Percentiles rank a stretch among this genome's conserved stretches.
Conservation (phyloP, 2,888 invertebrate genomes). For the Pachydiplax longipennis region DNA sequence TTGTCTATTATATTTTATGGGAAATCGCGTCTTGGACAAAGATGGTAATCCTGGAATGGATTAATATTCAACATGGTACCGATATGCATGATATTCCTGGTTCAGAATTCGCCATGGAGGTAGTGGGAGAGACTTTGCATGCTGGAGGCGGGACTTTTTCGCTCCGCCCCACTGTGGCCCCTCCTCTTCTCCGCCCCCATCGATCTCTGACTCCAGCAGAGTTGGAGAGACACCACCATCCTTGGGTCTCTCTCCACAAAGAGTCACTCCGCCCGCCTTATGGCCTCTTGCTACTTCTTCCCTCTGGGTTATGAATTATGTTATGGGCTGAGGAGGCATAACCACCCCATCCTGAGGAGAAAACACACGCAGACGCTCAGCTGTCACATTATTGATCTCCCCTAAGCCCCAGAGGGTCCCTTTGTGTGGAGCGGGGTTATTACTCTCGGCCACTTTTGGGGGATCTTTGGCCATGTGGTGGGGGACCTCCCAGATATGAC, state of each 20-base stretch:
- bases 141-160: background rate
- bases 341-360: background rate
- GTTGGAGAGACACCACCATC: background rate
- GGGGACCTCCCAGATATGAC: no score
- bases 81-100: no score
- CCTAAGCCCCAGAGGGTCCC: no score
- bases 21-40: no score
- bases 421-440: no score
- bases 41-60: no score
- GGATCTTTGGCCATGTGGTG: no score
- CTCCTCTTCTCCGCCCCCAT: background rate
- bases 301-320: constrained; percentile 46
- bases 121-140: background rate
- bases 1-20: no score
- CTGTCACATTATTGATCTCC: no score
- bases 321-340: constrained; percentile 9
- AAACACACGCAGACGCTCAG: background rate
- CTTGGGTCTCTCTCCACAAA: background rate
- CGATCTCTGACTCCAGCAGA: background rate
- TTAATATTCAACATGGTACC: no score
- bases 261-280: constrained; percentile 6
- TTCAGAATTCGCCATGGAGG: background rate
- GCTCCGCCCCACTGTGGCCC: background rate
- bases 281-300: constrained; percentile 5
- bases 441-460: no score